Percentiles rank a stretch among this genome's conserved stretches.
These are phyloP conservation scores for Poecile montanus DNA, from an alignment of 2,797 vertebrate genomes.

Conservation along the genomic window DNA sequence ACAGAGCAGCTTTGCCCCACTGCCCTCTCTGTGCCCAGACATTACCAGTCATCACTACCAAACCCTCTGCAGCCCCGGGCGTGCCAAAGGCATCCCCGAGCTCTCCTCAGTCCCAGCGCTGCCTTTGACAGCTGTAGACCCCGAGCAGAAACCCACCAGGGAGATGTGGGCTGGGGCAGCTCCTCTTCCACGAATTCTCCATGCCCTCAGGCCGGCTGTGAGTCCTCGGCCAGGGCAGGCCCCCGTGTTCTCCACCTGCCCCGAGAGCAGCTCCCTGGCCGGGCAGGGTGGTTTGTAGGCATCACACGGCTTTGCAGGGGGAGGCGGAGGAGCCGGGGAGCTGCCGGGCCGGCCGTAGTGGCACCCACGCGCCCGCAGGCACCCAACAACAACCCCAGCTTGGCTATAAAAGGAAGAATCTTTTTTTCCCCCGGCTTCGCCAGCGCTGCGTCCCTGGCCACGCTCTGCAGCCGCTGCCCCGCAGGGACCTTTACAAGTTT, in stretches of 20 bases:
- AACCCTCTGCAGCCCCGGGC: not conserved
- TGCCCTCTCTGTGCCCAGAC: not conserved
- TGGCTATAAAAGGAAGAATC: slow-evolving; percentile 72
- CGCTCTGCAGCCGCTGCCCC: slow-evolving; percentile 15
- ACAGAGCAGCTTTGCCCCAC: rapidly evolving
- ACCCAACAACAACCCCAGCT: slow-evolving; percentile 21
- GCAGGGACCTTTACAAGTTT: slow-evolving; percentile 36
- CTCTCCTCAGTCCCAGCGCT: not conserved
- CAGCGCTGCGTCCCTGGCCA: not conserved
- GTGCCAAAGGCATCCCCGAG: not conserved
- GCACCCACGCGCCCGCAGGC: not conserved
- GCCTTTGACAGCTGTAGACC: not conserved
- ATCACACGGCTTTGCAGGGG: not conserved
- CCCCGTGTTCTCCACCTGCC: not conserved
- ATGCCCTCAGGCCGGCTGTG: rapidly evolving
- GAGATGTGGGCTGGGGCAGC: not conserved
- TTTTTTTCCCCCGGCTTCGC: not conserved
- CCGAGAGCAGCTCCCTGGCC: not conserved
- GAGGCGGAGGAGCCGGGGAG: not conserved
- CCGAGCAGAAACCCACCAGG: not conserved
- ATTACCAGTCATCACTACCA: not conserved
- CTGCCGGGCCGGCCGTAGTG: not conserved
- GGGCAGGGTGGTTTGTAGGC: not conserved
- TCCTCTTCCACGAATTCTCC: not conserved
- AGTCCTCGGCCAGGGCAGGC: not conserved